phyloP scores from a whole-genome alignment of 2,888 invertebrate species.

The Orchestes rusci region DNA sequence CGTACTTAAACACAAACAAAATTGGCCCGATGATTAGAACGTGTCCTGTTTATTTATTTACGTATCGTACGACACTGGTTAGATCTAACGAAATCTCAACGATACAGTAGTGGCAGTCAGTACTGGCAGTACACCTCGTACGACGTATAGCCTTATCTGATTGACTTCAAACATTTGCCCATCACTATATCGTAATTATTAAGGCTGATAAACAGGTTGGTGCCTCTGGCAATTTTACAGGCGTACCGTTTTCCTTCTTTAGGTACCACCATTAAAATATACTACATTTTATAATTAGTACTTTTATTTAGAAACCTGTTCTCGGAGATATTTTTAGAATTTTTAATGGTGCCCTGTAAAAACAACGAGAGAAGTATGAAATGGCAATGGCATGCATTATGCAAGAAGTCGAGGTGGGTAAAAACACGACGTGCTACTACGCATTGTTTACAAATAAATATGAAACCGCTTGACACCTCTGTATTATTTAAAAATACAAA shows the following conservation, averaged over 20 bases:
- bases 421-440: conserved; percentile 11
- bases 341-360: conserved; percentile 13
- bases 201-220: conserved; percentile 31
- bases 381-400: conserved; percentile 17
- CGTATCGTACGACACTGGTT: conserved; percentile 8
- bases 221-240: conserved; percentile 25
- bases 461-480: conserved; percentile 10
- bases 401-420: conserved; percentile 14
- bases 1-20: too few relatives aligned
- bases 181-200: conserved; percentile 26
- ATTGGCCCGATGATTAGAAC: too few relatives aligned
- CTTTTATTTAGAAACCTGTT: conserved; percentile 21
- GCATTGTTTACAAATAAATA: conserved; percentile 16
- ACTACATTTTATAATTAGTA: conserved; percentile 23
- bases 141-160: conserved; percentile 30
- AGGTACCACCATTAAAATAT: conserved; percentile 23
- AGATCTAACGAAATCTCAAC: conserved; percentile 35
- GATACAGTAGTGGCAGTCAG: conserved; percentile 20
- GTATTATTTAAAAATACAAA: conserved; percentile 15
- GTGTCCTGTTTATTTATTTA: too few relatives aligned
- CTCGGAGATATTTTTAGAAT: conserved; percentile 20
- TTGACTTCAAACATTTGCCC: conserved; percentile 25
- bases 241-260: conserved; percentile 21
- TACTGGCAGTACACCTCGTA: conserved; percentile 27
- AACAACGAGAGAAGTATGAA: conserved; percentile 14